Evolutionary conservation across 2,797 vertebrate species (phyloP).

Genomic region (Pseudocheirus occidentalis): DNA sequence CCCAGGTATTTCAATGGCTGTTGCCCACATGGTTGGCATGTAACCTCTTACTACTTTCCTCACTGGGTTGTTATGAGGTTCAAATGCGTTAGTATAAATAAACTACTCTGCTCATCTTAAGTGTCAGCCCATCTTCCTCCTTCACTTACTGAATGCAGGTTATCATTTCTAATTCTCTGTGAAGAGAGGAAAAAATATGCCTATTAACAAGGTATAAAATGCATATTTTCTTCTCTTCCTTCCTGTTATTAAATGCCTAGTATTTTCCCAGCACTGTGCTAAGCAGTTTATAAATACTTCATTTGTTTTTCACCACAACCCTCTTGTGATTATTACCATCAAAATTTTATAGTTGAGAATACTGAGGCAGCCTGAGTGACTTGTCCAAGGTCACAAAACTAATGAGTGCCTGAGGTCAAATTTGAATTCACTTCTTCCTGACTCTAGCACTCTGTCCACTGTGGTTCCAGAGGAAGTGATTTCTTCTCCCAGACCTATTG

Average conservation of each 20-base stretch:
- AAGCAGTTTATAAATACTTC: not conserved
- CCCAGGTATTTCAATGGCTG: not conserved
- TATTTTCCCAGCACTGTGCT: not conserved
- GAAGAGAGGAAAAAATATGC: not conserved
- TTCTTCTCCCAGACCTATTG: not conserved
- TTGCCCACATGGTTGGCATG: not conserved
- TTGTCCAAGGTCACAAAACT: not conserved
- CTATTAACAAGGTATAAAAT: not conserved
- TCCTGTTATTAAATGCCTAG: not conserved
- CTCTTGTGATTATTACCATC: not conserved
- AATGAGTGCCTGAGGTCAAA: not conserved
- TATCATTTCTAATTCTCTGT: not conserved
- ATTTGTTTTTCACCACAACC: not conserved
- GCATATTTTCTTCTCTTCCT: not conserved
- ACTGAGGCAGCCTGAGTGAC: not conserved
- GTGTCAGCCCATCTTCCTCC: not conserved
- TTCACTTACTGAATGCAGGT: not conserved
- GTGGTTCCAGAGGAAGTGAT: not conserved
- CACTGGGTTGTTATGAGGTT: not conserved
- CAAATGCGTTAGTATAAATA: not conserved
- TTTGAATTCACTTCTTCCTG: not conserved
- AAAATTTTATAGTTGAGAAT: not conserved
- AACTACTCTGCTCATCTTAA: not conserved
- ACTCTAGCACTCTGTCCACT: not conserved
- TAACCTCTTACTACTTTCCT: not conserved